Conservation (phyloP, 2,113 vertebrate genomes). For the Fregata magnificens region DNA sequence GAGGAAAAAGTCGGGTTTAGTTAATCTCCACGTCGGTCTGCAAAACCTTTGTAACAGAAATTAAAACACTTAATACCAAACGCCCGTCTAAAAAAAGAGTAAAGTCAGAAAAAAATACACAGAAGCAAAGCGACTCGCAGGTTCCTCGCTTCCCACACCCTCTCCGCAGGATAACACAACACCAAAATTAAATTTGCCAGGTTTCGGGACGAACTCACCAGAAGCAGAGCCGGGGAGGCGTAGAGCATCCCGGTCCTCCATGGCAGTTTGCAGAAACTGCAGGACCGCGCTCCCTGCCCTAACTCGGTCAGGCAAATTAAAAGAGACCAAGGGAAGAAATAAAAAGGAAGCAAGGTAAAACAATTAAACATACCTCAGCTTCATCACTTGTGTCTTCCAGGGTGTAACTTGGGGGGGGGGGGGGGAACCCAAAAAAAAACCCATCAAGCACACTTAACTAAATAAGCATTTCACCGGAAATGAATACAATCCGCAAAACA, state of each 20-base stretch:
- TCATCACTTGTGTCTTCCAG: not conserved
- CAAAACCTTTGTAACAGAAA: fast-evolving
- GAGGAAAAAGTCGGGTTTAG: not conserved
- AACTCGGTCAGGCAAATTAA: not conserved
- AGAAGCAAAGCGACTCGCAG: too few species aligned
- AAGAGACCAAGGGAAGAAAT: not conserved
- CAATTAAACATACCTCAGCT: fast-evolving
- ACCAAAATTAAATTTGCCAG: not conserved
- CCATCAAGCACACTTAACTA: too few species aligned
- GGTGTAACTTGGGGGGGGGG: not conserved
- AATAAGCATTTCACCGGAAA: not conserved
- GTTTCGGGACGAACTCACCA: not conserved
- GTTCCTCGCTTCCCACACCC: fast-evolving
- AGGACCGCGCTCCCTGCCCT: not conserved
- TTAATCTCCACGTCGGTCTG: fast-evolving
- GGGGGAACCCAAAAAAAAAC: not conserved
- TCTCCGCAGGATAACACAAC: not conserved
- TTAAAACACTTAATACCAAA: too few species aligned
- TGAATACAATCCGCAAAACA: fast-evolving
- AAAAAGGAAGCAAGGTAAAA: not conserved
- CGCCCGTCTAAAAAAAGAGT: fast-evolving
- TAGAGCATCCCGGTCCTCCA: fast-evolving
- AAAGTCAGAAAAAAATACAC: not conserved
- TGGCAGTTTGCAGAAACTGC: fast-evolving
- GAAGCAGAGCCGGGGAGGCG: not conserved